Evolutionary conservation across 2,797 vertebrate species (phyloP).

Genomic region (Hypotaenidia okinawae): DNA sequence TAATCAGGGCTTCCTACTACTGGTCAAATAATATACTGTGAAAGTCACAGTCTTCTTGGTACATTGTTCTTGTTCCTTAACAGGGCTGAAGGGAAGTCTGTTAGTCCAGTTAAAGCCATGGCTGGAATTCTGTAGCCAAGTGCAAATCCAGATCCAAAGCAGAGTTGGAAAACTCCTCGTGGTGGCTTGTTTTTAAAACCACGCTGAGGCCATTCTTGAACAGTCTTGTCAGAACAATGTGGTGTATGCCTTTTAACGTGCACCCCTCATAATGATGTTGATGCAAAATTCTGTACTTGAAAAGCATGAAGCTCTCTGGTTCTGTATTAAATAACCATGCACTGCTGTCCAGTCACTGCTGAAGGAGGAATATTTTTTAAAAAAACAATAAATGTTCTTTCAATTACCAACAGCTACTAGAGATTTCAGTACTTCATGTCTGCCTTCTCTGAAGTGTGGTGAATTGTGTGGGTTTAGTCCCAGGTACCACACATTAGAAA

Average conservation of each 20-base stretch:
- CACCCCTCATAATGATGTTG: fast-evolving
- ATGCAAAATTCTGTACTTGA: not conserved
- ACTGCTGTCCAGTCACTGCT: not conserved
- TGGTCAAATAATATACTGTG: not conserved
- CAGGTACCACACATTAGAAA: fast-evolving
- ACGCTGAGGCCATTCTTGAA: not conserved
- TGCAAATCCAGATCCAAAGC: not conserved
- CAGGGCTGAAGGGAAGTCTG: not conserved
- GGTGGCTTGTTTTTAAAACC: not conserved
- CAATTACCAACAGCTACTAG: not conserved
- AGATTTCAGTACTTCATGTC: not conserved
- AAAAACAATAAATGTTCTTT: not conserved
- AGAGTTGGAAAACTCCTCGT: not conserved
- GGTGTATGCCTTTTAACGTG: fast-evolving
- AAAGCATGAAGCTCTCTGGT: not conserved
- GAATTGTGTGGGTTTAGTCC: fast-evolving
- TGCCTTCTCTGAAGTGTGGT: not conserved
- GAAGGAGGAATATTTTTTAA: not conserved
- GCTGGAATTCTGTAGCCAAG: not conserved
- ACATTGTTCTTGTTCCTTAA: not conserved
- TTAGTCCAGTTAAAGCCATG: not conserved
- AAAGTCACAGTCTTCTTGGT: not conserved
- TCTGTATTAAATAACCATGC: fast-evolving
- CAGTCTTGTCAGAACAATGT: fast-evolving
- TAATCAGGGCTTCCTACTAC: not conserved